These are phyloP conservation scores for Albula glossodonta DNA, from an alignment of 2,113 vertebrate genomes.

Conservation along the genomic window DNA sequence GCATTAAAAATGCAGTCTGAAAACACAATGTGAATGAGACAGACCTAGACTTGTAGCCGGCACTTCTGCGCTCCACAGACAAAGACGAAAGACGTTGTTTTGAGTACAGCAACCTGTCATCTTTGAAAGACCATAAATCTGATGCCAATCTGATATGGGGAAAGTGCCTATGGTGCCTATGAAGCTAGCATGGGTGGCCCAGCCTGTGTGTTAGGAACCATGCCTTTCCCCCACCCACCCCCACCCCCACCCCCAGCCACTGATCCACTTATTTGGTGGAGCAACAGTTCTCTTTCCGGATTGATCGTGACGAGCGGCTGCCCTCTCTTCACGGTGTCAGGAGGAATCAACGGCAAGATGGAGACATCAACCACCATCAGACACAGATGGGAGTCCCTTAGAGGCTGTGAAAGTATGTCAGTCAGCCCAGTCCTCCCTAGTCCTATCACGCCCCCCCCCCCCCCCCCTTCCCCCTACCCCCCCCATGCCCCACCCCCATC, in stretches of 20 bases:
- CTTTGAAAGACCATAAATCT: too few relatives aligned
- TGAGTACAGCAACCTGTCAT: too few relatives aligned
- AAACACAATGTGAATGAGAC: too few relatives aligned
- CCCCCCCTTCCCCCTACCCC: background rate
- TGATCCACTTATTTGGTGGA: too few relatives aligned
- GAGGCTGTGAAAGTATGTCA: background rate
- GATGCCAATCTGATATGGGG: too few relatives aligned
- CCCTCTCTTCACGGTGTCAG: background rate
- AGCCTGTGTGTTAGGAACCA: background rate
- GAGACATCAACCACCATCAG: conserved; percentile 5
- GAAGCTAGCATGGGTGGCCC: background rate
- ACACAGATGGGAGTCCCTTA: background rate
- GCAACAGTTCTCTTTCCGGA: background rate
- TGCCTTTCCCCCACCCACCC: background rate
- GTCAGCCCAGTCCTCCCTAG: background rate
- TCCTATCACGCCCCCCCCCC: background rate
- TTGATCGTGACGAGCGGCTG: background rate
- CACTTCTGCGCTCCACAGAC: too few relatives aligned
- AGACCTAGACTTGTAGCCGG: too few relatives aligned
- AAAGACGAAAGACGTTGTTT: too few relatives aligned
- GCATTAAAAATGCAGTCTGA: background rate
- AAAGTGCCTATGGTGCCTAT: too few relatives aligned
- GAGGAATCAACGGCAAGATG: background rate
- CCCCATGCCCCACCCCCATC: background rate
- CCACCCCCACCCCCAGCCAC: too few relatives aligned